Evolutionary conservation across 2,888 invertebrate genomes (phyloP).

Genomic region (Dryomyza anilis): DNA sequence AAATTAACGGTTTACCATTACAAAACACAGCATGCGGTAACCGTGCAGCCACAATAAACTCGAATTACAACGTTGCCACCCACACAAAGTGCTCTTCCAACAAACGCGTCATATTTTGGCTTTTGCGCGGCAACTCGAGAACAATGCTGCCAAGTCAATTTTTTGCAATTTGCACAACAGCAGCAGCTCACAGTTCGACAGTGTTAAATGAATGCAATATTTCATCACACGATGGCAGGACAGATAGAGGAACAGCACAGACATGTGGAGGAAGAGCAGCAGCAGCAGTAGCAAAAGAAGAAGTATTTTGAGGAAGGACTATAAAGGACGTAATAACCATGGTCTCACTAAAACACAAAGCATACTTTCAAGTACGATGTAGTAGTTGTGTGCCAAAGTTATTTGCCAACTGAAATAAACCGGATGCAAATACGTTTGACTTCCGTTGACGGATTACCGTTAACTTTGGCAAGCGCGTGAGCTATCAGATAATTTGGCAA

Average conservation of each 20-base stretch:
- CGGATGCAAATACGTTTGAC: slow-evolving; percentile 60
- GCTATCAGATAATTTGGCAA: slow-evolving; percentile 51
- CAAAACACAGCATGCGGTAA: slow-evolving; percentile 16
- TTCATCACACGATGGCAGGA: too few species aligned
- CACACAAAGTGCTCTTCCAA: neutral
- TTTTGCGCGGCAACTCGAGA: neutral
- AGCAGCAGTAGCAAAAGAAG: slow-evolving; percentile 42
- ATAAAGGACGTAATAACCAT: too few species aligned
- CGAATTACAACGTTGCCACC: slow-evolving; percentile 4
- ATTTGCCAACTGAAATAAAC: slow-evolving; percentile 55
- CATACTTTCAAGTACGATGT: slow-evolving; percentile 12
- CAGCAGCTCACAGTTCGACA: slow-evolving; percentile 39
- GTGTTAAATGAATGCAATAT: slow-evolving; percentile 59
- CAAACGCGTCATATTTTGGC: neutral
- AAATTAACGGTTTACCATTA: slow-evolving; percentile 9
- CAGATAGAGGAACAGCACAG: too few species aligned
- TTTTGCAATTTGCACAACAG: neutral
- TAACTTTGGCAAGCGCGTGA: neutral
- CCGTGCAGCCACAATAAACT: neutral
- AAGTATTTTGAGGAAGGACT: too few species aligned
- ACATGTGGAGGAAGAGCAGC: slow-evolving; percentile 40
- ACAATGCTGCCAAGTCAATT: neutral
- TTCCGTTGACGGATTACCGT: slow-evolving; percentile 58
- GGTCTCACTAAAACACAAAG: neutral
- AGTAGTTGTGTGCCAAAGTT: slow-evolving; percentile 39